Evolutionary conservation across 1,140 invertebrate genomes (phyloP).

Genomic region (Drosophila nebulosa): DNA sequence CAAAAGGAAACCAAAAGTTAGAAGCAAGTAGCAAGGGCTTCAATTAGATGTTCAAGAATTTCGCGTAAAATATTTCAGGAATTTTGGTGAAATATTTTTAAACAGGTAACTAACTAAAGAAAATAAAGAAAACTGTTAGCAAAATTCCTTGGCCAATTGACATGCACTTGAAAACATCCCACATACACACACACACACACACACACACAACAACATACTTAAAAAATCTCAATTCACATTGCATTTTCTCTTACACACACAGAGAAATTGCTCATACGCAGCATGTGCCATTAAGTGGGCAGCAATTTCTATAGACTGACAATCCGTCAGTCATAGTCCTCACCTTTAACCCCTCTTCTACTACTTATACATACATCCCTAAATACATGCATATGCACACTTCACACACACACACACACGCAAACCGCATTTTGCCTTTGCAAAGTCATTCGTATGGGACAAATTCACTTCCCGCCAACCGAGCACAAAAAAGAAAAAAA

Average conservation of each 20-base stretch:
- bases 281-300: slow-evolving; percentile 65
- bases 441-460: slow-evolving; percentile 37
- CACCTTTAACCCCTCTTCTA: slow-evolving; percentile 8
- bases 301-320: slow-evolving; percentile 35
- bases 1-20: no score
- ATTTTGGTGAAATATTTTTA: slow-evolving; percentile 34
- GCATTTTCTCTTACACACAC: slow-evolving; percentile 36
- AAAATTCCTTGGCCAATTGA: slow-evolving; percentile 45
- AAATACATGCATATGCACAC: neutral
- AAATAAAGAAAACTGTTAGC: slow-evolving; percentile 8
- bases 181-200: slow-evolving; percentile 5
- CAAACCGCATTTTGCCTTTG: slow-evolving; percentile 19
- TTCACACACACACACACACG: neutral
- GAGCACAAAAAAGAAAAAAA: slow-evolving; percentile 18
- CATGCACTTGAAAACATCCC: slow-evolving; percentile 65
- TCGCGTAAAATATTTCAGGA: slow-evolving; percentile 31
- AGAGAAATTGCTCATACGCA: slow-evolving; percentile 63
- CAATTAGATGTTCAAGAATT: slow-evolving; percentile 12
- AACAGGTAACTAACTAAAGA: slow-evolving; percentile 14
- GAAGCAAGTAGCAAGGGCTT: neutral
- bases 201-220: slow-evolving; percentile 12
- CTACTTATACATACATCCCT: neutral
- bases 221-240: slow-evolving; percentile 29
- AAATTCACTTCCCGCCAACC: slow-evolving; percentile 70
- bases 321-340: slow-evolving; percentile 6